Evolutionary conservation across 1,140 invertebrate genomes (phyloP).

Genomic region (Mamestra configurata): DNA sequence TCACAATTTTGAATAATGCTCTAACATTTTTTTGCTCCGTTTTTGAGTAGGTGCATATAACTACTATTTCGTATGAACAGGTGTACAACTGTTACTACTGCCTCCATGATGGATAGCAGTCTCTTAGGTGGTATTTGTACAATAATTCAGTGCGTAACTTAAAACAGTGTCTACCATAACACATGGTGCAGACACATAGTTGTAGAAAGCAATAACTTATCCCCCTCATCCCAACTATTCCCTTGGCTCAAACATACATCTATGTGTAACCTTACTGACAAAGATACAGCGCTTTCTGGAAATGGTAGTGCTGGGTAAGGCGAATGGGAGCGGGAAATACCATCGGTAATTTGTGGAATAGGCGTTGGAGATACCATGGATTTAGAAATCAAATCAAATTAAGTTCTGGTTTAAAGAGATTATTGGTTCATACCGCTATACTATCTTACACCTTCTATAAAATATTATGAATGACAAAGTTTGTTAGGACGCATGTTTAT

Average conservation of each 20-base stretch:
- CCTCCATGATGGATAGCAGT: slow-evolving; percentile 19
- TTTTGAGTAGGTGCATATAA: too few relatives aligned
- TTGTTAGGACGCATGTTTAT: too few relatives aligned
- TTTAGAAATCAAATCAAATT: too few relatives aligned
- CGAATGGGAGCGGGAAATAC: too few relatives aligned
- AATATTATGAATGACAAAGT: too few relatives aligned
- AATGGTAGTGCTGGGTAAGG: not conserved
- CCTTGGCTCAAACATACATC: slow-evolving; percentile 80
- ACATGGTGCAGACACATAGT: slow-evolving; percentile 86
- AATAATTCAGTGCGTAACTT: slow-evolving; percentile 79
- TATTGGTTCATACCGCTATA: too few relatives aligned
- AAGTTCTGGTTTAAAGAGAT: too few relatives aligned
- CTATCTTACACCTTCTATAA: too few relatives aligned
- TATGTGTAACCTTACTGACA: slow-evolving; percentile 72
- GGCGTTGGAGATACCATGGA: not conserved
- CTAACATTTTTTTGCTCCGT: too few relatives aligned
- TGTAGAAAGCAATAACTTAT: slow-evolving; percentile 87
- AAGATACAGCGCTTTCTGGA: slow-evolving; percentile 23
- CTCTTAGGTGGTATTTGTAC: slow-evolving; percentile 50
- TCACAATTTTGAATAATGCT: too few relatives aligned
- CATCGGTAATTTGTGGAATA: not conserved
- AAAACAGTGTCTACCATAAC: slow-evolving; percentile 84
- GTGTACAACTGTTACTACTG: not conserved
- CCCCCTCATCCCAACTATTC: slow-evolving; percentile 85
- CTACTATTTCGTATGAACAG: not conserved